Conservation (phyloP, 2,113 vertebrate genomes). For the Coreoperca whiteheadi region DNA sequence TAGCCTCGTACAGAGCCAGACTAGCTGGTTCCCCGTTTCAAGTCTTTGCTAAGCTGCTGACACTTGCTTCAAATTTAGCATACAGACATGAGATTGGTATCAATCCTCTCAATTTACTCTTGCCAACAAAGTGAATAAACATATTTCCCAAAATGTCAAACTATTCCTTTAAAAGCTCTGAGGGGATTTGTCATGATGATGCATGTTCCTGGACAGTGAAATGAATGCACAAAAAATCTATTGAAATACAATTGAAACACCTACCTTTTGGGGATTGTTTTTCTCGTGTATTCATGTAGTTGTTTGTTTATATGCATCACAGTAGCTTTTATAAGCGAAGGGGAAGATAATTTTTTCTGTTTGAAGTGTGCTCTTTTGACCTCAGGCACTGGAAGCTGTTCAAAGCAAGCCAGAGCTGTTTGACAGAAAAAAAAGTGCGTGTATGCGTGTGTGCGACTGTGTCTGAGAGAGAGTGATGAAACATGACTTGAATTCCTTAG, state of each 20-base stretch:
- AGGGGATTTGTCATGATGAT: background rate
- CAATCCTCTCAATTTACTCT: background rate
- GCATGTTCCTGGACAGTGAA: background rate
- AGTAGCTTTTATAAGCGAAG: background rate
- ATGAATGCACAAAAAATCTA: background rate
- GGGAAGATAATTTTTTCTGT: conserved; percentile 7
- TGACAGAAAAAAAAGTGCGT: background rate
- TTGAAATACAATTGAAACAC: background rate
- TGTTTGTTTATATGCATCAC: conserved; percentile 3
- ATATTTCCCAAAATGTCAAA: background rate
- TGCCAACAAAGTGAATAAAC: background rate
- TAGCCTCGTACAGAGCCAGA: background rate
- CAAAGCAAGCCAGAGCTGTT: conserved; percentile 36
- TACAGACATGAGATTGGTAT: background rate
- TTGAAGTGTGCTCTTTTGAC: conserved; percentile 56
- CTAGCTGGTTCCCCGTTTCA: background rate
- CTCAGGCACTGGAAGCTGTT: conserved; percentile 49
- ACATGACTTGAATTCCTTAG: conserved; percentile 46
- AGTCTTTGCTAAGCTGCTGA: background rate
- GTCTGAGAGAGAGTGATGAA: conserved; percentile 34
- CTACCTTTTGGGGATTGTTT: background rate
- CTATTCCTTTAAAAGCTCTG: background rate
- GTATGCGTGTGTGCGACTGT: background rate
- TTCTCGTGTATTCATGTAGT: background rate
- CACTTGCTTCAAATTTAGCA: background rate